phyloP scores from a whole-genome alignment of 2,797 vertebrate genomes.

The Xerus rutilus region DNA sequence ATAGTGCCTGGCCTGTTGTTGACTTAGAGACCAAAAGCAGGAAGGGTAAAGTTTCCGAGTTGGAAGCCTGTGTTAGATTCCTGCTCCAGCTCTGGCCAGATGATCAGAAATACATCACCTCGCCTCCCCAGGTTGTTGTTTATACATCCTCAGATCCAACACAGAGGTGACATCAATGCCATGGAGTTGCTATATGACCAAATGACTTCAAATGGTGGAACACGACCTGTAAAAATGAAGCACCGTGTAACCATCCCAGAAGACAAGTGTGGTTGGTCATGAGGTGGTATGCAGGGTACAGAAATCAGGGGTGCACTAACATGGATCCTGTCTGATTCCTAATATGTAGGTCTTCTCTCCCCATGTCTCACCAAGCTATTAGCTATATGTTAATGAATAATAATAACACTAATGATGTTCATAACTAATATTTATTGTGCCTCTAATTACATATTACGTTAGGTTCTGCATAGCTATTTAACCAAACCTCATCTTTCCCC shows the following conservation, averaged over 20 bases:
- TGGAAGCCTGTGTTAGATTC: neutral
- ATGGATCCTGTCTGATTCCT: neutral
- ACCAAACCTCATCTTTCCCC: neutral
- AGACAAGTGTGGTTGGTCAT: neutral
- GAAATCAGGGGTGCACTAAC: neutral
- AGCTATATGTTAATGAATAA: neutral
- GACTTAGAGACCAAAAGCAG: neutral
- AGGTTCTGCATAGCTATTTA: neutral
- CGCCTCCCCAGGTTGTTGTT: neutral
- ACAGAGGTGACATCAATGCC: neutral
- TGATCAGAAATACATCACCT: neutral
- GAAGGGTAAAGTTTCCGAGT: neutral
- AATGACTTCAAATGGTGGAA: neutral
- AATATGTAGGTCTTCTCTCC: neutral
- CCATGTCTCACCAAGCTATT: neutral
- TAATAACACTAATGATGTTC: neutral
- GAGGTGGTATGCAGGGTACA: accelerated
- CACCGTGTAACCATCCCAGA: neutral
- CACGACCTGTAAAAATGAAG: neutral
- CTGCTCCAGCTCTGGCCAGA: neutral
- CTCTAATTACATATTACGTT: neutral
- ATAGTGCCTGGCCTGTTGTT: neutral
- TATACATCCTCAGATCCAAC: neutral
- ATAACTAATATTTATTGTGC: neutral
- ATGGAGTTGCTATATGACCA: neutral